Evolutionary conservation across 2,888 invertebrate species (phyloP).

Genomic region (Xylota segnis): DNA sequence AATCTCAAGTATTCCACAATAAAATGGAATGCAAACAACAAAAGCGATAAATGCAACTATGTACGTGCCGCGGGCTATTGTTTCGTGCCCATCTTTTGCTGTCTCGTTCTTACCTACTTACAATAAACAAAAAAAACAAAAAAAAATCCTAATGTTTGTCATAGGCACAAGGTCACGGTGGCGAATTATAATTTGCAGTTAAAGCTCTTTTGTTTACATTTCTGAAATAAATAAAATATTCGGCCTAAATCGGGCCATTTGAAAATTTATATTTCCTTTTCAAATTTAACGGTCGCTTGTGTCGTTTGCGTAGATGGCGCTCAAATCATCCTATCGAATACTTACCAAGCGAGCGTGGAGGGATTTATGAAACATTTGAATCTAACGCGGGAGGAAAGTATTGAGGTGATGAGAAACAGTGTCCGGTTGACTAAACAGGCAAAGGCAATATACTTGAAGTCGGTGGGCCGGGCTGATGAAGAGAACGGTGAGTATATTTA

Average conservation of each 20-base stretch:
- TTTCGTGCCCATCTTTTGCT: conserved; percentile 27
- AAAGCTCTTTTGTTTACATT: conserved; percentile 51
- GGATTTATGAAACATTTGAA: conserved; percentile 91
- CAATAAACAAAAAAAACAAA: conserved; percentile 15
- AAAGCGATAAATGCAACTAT: conserved; percentile 28
- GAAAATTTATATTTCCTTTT: conserved; percentile 14
- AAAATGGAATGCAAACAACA: conserved; percentile 8
- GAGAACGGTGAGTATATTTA: conserved; percentile 43
- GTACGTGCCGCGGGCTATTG: conserved; percentile 7
- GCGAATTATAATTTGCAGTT: not conserved
- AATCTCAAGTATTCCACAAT: not conserved
- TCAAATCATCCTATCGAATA: conserved; percentile 94
- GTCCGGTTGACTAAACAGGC: conserved; percentile 91
- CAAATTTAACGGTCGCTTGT: conserved; percentile 59
- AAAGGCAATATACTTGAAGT: conserved; percentile 86
- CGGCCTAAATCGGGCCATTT: not conserved
- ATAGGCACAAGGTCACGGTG: conserved; percentile 35
- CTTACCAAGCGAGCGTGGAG: conserved; percentile 93
- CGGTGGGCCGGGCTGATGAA: conserved; percentile 83
- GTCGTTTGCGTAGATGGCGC: conserved; percentile 89
- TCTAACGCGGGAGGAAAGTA: conserved; percentile 88
- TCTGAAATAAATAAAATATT: conserved; percentile 30
- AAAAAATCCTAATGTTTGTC: conserved; percentile 27
- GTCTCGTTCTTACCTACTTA: conserved; percentile 46
- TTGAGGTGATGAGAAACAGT: conserved; percentile 89